A percentile compares a stretch with the other conserved stretches of the same genome.
phyloP scores from a whole-genome alignment of 2,797 vertebrate species.

The Echiichthys vipera region DNA sequence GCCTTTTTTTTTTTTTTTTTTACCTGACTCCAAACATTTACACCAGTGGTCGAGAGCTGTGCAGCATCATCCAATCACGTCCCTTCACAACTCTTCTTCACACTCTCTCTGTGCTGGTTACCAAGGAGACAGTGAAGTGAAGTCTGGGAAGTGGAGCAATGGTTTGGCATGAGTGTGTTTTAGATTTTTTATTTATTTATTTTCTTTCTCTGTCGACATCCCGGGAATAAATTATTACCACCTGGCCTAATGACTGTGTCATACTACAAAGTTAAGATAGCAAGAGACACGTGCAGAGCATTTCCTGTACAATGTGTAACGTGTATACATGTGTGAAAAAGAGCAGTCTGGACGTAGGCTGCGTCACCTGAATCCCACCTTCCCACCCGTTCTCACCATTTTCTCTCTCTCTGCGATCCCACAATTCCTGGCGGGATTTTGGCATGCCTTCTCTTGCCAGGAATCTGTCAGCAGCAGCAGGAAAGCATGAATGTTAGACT shows the following conservation, averaged over 20 bases:
- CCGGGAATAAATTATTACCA: constrained; percentile 26
- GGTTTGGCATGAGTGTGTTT: constrained; percentile 64
- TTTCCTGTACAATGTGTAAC: neutral
- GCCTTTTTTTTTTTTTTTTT: constrained; percentile 32
- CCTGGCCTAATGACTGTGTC: constrained; percentile 27
- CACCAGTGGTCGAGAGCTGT: constrained; percentile 77
- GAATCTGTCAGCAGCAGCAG: constrained; percentile 46
- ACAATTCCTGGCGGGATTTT: constrained; percentile 23
- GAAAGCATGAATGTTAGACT: constrained; percentile 33
- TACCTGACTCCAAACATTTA: constrained; percentile 74
- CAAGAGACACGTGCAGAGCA: neutral
- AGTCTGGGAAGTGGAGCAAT: constrained; percentile 78
- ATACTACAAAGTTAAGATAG: neutral
- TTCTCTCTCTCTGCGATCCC: constrained; percentile 20
- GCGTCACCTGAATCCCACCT: constrained; percentile 29
- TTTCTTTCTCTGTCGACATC: constrained; percentile 27
- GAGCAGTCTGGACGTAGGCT: constrained; percentile 4
- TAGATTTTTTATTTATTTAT: constrained; percentile 41
- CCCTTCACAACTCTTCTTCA: constrained; percentile 75
- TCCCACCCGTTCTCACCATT: constrained; percentile 66
- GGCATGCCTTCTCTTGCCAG: constrained; percentile 43
- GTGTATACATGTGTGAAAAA: constrained; percentile 2
- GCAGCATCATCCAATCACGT: constrained; percentile 75
- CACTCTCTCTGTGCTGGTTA: constrained; percentile 75
- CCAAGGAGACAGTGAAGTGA: constrained; percentile 81